Conservation (phyloP, 2,888 invertebrate genomes). For the Dilophus febrilis region DNA sequence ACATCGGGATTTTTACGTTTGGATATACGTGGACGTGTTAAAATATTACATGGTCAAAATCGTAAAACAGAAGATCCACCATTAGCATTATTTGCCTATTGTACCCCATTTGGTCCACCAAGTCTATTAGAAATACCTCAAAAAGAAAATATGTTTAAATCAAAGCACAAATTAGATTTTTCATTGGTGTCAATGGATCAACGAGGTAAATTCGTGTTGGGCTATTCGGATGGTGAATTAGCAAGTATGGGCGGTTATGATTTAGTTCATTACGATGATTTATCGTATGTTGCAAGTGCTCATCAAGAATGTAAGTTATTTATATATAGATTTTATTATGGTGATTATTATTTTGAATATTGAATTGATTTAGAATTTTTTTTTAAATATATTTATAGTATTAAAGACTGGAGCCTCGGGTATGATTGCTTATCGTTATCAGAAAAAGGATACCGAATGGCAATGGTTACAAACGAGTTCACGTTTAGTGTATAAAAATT, state of each 20-base stretch:
- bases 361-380: conserved; percentile 6
- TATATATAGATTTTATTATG: neutral
- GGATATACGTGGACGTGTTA: conserved; percentile 93
- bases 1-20: conserved; percentile 97
- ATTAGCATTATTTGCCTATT: conserved; percentile 88
- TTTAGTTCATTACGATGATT: conserved; percentile 93
- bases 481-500: conserved; percentile 95
- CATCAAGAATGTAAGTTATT: conserved; percentile 89
- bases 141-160: conserved; percentile 98
- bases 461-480: conserved; percentile 98
- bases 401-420: conserved; percentile 98
- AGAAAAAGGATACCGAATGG: conserved; percentile 87
- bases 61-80: conserved; percentile 88
- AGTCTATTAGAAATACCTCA: conserved; percentile 92
- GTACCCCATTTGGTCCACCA: conserved; percentile 97
- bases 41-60: conserved; percentile 92
- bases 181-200: conserved; percentile 95
- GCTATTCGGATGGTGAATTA: conserved; percentile 82
- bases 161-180: conserved; percentile 96
- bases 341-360: neutral
- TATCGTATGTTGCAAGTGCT: conserved; percentile 93
- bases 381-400: conserved; percentile 42
- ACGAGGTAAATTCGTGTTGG: conserved; percentile 85
- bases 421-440: conserved; percentile 95
- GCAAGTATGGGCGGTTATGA: conserved; percentile 93